Evolutionary conservation across 2,888 invertebrate species (phyloP), one percentile per base, ranked within the genome.

Genomic region (Drosophila neotestacea): DNA sequence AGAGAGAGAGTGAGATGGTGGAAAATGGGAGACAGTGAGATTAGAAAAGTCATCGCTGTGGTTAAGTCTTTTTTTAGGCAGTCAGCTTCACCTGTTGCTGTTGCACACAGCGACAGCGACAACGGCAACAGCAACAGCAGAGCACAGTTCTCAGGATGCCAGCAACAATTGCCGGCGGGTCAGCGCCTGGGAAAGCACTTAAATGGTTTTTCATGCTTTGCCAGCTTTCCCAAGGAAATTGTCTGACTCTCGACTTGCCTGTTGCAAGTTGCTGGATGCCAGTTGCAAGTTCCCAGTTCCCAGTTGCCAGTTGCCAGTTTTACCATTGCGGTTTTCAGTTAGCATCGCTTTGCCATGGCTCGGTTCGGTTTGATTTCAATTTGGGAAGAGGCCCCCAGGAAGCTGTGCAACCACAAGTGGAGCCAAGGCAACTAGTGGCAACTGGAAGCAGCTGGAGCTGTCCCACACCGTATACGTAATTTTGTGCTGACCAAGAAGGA

Each of bases 171-270:
- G 77, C 47, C 68, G 63, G 66, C 73, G 58, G 70, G 70, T 66
- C 77, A 78, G 78, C 76, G 87, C 81, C 87, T 90, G 87, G 88
- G 85, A 88, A 85, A 85, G 83, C 88, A 82, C 85, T 83, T 87
- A 87, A 83, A 88, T 81, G 79, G 79, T 65, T 85, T 77, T 87
- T 82, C 85, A 85, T 85, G 85, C 77, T 46, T 42, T 62, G 72
- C 70, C 71, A 82, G 84, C 85, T 88, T 85, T 82, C 85, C 77
- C 88, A 86, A 88, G 87, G 86, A 86, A 86, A 87, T 85, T 83
- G 81, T 75, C 64, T 76, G 68, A 65, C 71, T 63, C 46, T 41
- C 38, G 36, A 47, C 22, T 34, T 65, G 63, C 55, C 38, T n/a
- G 39, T 64, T 62, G 62, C 34, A 11, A 32, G 30, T 48, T 16